These are phyloP conservation scores for Nycticebus coucang DNA, from an alignment of 2,113 vertebrate species.

Conservation along the genomic window DNA sequence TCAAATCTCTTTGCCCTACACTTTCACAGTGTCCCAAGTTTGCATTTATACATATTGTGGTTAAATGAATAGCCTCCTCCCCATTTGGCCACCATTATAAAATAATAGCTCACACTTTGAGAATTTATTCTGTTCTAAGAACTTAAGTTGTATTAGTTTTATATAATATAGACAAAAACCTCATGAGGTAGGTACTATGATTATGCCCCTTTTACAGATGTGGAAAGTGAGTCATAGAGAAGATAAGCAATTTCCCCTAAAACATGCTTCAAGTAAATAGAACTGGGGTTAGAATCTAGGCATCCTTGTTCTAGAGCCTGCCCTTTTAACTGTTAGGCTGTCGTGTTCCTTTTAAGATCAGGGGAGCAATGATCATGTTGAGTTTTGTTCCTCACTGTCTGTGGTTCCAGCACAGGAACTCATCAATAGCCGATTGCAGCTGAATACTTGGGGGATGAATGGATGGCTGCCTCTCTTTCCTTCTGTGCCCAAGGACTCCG, in stretches of 20 bases:
- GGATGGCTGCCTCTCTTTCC: neutral
- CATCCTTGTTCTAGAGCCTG: neutral
- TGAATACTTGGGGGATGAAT: neutral
- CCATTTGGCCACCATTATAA: neutral
- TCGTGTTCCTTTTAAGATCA: neutral
- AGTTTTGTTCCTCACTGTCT: neutral
- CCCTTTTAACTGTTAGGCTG: fast-evolving
- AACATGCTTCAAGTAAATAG: neutral
- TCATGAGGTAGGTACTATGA: fast-evolving
- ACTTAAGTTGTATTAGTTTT: neutral
- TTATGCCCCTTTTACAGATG: neutral
- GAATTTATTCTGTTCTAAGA: neutral
- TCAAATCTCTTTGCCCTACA: neutral
- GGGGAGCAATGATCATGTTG: neutral
- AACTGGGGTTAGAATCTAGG: neutral
- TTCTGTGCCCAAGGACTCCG: neutral
- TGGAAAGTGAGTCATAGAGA: neutral
- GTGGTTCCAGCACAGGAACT: neutral
- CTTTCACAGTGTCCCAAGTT: neutral
- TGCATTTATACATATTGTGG: neutral
- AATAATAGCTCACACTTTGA: neutral
- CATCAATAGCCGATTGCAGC: fast-evolving
- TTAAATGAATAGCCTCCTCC: neutral
- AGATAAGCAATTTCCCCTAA: neutral
- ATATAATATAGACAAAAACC: neutral